Conservation (phyloP, 64 coral and sea anemone species). For the Dendronephthya gigantea region DNA sequence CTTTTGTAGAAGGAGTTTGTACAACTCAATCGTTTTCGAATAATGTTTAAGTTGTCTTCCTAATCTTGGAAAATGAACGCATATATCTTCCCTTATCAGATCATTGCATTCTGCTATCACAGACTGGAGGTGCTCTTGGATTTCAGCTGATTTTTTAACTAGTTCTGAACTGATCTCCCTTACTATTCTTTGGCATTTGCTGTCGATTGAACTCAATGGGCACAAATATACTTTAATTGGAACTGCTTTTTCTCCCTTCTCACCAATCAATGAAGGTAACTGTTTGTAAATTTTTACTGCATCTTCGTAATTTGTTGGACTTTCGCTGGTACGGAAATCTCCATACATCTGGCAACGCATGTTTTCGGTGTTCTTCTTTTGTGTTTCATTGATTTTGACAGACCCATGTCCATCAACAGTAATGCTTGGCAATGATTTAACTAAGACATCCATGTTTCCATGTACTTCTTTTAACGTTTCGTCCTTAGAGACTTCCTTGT, state of each 20-base stretch:
- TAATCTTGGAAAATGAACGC: constrained; percentile 10
- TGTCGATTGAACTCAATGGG: constrained; percentile 38
- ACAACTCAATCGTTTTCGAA: not conserved
- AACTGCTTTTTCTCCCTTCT: constrained; percentile 32
- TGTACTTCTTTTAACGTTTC: constrained; percentile 18
- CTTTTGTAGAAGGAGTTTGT: constrained; percentile 16
- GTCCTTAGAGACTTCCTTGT: constrained; percentile 26
- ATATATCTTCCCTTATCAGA: constrained; percentile 18
- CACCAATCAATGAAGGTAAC: constrained; percentile 26
- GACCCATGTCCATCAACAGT: not conserved
- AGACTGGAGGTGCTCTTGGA: constrained; percentile 8
- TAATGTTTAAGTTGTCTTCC: not conserved
- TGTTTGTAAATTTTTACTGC: constrained; percentile 39
- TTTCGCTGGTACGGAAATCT: constrained; percentile 17
- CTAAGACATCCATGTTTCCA: constrained; percentile 25
- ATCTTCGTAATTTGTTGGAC: constrained; percentile 30
- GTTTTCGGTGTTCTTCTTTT: constrained; percentile 3
- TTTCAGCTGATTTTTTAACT: constrained; percentile 9
- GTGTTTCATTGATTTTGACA: not conserved
- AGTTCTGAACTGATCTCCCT: constrained; percentile 28
- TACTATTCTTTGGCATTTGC: constrained; percentile 2
- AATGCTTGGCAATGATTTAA: not conserved
- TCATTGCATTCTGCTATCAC: constrained; percentile 16
- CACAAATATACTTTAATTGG: constrained; percentile 24
- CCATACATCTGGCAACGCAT: constrained; percentile 38